Evolutionary conservation across 2,797 vertebrate genomes (phyloP), one percentile per base, ranked within the genome.

Genomic region (Channa striata): DNA sequence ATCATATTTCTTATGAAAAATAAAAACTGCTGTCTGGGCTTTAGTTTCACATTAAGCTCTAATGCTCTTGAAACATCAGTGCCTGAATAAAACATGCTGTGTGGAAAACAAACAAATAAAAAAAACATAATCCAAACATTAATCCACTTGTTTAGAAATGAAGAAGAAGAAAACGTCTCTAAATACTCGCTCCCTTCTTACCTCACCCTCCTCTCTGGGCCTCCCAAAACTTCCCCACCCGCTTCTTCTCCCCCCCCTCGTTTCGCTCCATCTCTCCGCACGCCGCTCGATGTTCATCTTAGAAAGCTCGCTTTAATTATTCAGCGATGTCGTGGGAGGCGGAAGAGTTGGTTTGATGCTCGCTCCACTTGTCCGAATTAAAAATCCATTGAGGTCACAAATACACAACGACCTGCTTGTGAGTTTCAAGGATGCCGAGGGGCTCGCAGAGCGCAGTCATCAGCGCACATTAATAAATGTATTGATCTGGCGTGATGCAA

Each of bases 381-480:
- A 65, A 53, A 70, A 71, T 51, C 64, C 64, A 52, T 58, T 46
- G 14, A 68, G 69, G 75, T 81, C 65, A 65, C 36, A n/a, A 49
- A 74, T 46, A 71, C 51, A 49, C 58, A 63, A 56, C n/a, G 43
- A 74, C 78, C 66, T 52, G 61, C 73, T 73, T n/a, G 43, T 68
- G 56, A 73, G 60, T 49, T 60, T 71, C 52, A 30, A 64, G 72
- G 77, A 61, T 63, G 67, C 71, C 14, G 49, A 6, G 54, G 11
- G 64, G 57, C 6, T 23, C 59, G 46, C 48, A 33, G 68, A 7
- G 12, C 19, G 11, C 58, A 16, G 36, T 63, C 58, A 51, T 74
- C 58, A n/a, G 58, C 48, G 25, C 65, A 72, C 59, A 61, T 79
- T 77, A 68, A 82, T 84, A 78, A 71, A 74, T 59, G 60, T 66